phyloP scores from a whole-genome alignment of 2,797 vertebrate genomes.

The Hemibagrus guttatus region DNA sequence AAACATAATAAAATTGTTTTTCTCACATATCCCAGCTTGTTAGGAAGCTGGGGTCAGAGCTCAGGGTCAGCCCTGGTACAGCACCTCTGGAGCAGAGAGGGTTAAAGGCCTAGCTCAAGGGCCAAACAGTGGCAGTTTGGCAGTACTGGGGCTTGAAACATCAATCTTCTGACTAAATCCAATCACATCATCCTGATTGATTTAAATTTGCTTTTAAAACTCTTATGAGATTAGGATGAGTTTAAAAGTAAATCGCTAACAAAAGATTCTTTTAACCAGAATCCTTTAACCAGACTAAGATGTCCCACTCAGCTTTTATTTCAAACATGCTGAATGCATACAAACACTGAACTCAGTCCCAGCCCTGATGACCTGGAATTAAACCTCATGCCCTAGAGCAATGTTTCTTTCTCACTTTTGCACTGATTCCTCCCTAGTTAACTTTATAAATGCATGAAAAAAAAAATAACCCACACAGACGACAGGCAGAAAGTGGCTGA shows the following conservation, averaged over 20 bases:
- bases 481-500: constrained; percentile 18
- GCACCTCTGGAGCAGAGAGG: no score
- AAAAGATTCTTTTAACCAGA: neutral
- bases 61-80: no score
- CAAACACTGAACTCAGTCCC: constrained; percentile 3
- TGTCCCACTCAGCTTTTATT: neutral
- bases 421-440: neutral
- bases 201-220: neutral
- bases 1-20: no score
- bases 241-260: neutral
- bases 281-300: neutral
- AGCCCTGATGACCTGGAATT: neutral
- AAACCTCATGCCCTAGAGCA: neutral
- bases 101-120: no score
- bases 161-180: neutral
- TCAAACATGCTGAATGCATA: neutral
- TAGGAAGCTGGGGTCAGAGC: no score
- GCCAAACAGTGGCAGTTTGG: no score
- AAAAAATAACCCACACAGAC: neutral
- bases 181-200: neutral
- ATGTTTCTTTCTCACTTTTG: neutral
- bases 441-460: neutral
- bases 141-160: no score
- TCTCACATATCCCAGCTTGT: no score
- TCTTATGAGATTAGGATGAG: neutral